Conservation (phyloP, 92 coral and sea anemone species). For the Parazoanthus swiftii region DNA sequence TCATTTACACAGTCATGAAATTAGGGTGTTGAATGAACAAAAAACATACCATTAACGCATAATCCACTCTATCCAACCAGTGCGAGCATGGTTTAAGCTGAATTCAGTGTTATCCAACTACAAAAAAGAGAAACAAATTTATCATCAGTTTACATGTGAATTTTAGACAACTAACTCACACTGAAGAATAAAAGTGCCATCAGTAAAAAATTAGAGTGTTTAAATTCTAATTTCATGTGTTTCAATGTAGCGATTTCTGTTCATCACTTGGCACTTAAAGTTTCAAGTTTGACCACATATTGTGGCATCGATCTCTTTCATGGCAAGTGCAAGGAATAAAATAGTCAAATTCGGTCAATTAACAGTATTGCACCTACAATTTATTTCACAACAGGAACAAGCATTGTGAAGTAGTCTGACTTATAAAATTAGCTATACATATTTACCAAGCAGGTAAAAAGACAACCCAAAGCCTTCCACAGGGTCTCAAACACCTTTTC, state of each 20-base stretch:
- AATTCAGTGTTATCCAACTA: background rate
- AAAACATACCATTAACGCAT: too few relatives aligned
- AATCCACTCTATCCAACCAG: too few relatives aligned
- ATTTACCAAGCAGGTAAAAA: background rate
- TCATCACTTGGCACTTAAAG: too few relatives aligned
- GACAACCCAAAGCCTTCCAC: background rate
- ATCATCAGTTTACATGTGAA: background rate
- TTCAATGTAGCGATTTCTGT: conserved; percentile 40
- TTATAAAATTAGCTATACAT: background rate
- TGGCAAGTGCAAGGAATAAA: too few relatives aligned
- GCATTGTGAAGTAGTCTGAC: too few relatives aligned
- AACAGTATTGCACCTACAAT: background rate
- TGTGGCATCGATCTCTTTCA: too few relatives aligned
- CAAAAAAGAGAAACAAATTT: too few relatives aligned
- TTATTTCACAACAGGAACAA: too few relatives aligned
- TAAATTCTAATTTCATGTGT: conserved; percentile 19
- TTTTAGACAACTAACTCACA: background rate
- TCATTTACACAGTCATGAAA: too few relatives aligned
- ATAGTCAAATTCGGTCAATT: background rate
- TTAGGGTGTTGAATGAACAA: too few relatives aligned
- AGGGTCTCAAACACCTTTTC: too few relatives aligned
- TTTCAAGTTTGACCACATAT: too few relatives aligned
- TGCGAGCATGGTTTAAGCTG: background rate
- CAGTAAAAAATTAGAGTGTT: conserved; percentile 35
- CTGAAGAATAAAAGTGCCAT: conserved; percentile 21